A percentile compares a stretch with the other conserved stretches of the same genome.
Evolutionary conservation across 2,888 invertebrate genomes (phyloP).

Genomic region (Lymantria monacha): DNA sequence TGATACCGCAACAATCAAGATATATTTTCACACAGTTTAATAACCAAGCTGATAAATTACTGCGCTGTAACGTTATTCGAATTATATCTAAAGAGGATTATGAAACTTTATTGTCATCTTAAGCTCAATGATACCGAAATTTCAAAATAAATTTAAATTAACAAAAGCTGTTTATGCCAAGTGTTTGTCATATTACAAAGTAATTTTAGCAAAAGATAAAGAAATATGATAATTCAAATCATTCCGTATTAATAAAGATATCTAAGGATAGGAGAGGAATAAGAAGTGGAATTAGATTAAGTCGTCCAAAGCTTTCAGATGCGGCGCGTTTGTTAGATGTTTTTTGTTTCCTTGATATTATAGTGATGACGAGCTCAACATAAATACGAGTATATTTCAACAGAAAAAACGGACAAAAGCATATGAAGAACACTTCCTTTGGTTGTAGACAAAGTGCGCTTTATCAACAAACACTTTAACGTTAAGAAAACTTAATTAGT

Average conservation of each 20-base stretch:
- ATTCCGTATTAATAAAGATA: constrained; percentile 42
- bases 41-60: constrained; percentile 11
- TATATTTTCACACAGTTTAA: constrained; percentile 11
- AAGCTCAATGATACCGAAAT: constrained; percentile 6
- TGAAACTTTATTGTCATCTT: background rate
- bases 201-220: constrained; percentile 41
- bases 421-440: background rate
- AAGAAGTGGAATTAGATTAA: constrained; percentile 27
- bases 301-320: constrained; percentile 24
- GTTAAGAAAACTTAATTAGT: background rate
- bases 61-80: background rate
- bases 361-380: constrained; percentile 25
- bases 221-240: constrained; percentile 43
- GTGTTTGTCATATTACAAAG: constrained; percentile 42
- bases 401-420: background rate
- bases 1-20: constrained; percentile 33
- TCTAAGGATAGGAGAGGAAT: constrained; percentile 22
- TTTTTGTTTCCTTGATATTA: constrained; percentile 28
- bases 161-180: constrained; percentile 37
- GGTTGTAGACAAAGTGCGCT: background rate
- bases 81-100: background rate
- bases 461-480: background rate
- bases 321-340: constrained; percentile 12
- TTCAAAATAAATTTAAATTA: constrained; percentile 30
- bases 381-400: constrained; percentile 6